phyloP scores from a whole-genome alignment of 2,888 invertebrate species.

The Halictus quadricinctus region DNA sequence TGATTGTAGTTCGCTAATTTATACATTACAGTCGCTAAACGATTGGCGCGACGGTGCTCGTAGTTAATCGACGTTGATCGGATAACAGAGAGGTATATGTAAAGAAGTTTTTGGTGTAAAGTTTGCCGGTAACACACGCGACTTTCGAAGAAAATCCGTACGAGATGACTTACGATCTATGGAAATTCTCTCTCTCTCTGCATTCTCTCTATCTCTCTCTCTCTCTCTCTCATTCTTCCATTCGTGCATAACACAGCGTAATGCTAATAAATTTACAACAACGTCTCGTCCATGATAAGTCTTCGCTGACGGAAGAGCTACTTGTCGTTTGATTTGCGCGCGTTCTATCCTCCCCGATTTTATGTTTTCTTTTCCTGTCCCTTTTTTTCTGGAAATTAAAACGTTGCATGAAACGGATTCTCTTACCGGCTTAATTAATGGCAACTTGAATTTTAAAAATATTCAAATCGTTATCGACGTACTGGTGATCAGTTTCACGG shows the following conservation, averaged over 20 bases:
- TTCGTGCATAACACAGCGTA: not conserved
- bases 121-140: constrained; percentile 55
- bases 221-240: not conserved
- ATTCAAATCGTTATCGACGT: constrained; percentile 27
- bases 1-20: constrained; percentile 34
- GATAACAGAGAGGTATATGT: constrained; percentile 58
- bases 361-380: constrained; percentile 67
- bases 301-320: not conserved
- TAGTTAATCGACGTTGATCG: constrained; percentile 36
- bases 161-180: not conserved
- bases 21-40: constrained; percentile 2
- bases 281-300: not conserved
- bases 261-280: constrained; percentile 17
- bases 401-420: not conserved
- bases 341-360: not conserved
- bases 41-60: not conserved
- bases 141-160: not conserved
- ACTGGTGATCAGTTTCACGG: constrained; percentile 78
- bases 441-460: not conserved
- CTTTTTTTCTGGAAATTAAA: constrained; percentile 70
- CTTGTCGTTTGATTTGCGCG: not conserved
- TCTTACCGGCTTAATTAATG: too few relatives aligned
- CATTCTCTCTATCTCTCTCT: not conserved
- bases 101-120: constrained; percentile 74
- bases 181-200: not conserved